Evolutionary conservation across 2,888 invertebrate species (phyloP).

Genomic region (Papilio demoleus): DNA sequence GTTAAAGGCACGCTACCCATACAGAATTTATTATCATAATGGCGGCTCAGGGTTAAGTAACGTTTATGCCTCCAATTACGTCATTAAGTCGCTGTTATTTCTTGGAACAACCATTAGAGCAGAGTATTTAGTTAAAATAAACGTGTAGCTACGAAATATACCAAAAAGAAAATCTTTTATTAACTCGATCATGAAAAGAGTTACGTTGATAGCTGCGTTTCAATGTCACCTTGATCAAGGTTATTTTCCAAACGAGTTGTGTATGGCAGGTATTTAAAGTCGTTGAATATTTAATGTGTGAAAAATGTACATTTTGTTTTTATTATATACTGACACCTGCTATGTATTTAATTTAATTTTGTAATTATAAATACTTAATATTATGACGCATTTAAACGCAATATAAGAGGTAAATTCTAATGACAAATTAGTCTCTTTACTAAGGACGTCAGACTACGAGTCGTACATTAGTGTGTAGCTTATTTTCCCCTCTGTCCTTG

Average conservation of each 20-base stretch:
- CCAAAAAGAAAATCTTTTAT: not conserved
- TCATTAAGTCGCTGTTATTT: slow-evolving; percentile 64
- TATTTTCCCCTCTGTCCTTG: slow-evolving; percentile 10
- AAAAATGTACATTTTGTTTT: slow-evolving; percentile 9
- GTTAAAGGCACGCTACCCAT: slow-evolving; percentile 51
- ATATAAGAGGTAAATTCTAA: slow-evolving; percentile 1
- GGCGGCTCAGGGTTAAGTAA: slow-evolving; percentile 61
- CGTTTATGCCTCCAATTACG: slow-evolving; percentile 70
- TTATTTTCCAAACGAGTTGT: slow-evolving; percentile 18
- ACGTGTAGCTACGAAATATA: slow-evolving; percentile 49
- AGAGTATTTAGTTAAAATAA: slow-evolving; percentile 49
- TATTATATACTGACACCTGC: not conserved
- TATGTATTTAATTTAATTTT: too few species aligned
- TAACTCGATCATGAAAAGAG: slow-evolving; percentile 1
- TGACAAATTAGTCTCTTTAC: slow-evolving; percentile 16
- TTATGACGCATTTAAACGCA: too few species aligned
- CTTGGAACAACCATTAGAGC: slow-evolving; percentile 53
- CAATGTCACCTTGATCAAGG: slow-evolving; percentile 35
- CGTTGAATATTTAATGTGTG: slow-evolving; percentile 25
- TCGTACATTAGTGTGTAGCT: slow-evolving; percentile 2
- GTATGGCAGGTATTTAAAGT: not conserved
- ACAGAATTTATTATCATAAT: slow-evolving; percentile 67
- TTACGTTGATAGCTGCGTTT: not conserved
- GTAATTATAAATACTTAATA: too few species aligned
- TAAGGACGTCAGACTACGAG: slow-evolving; percentile 14